A percentile compares a stretch with the other conserved stretches of the same genome.
These are phyloP conservation scores for Ametastegia equiseti DNA, from an alignment of 2,888 invertebrate genomes.

Conservation along the genomic window DNA sequence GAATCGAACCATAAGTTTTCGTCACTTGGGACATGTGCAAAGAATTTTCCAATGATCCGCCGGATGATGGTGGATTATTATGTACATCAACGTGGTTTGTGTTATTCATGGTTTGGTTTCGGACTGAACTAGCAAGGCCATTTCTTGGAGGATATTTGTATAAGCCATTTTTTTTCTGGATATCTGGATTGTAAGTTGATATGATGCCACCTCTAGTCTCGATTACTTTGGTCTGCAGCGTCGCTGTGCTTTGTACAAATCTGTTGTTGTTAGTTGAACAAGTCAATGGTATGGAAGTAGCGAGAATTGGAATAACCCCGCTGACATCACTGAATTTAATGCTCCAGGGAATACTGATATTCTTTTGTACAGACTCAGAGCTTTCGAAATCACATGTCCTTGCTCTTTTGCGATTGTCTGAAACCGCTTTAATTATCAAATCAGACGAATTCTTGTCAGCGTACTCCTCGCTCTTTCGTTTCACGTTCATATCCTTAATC, in stretches of 20 bases:
- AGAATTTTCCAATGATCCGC: background rate
- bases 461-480: constrained; percentile 23
- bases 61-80: background rate
- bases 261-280: background rate
- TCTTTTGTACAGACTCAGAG: background rate
- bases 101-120: background rate
- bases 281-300: background rate
- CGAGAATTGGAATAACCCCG: background rate
- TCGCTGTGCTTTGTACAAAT: background rate
- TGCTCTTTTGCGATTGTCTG: background rate
- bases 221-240: background rate
- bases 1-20: background rate
- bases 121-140: background rate
- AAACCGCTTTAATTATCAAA: background rate
- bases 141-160: background rate
- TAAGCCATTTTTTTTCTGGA: background rate
- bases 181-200: background rate
- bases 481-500: background rate
- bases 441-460: background rate
- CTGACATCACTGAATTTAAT: background rate
- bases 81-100: background rate
- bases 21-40: background rate
- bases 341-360: background rate
- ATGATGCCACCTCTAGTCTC: background rate
- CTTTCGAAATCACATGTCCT: background rate